Conservation (phyloP, 2,888 invertebrate species). For the Pollenia amentaria region DNA sequence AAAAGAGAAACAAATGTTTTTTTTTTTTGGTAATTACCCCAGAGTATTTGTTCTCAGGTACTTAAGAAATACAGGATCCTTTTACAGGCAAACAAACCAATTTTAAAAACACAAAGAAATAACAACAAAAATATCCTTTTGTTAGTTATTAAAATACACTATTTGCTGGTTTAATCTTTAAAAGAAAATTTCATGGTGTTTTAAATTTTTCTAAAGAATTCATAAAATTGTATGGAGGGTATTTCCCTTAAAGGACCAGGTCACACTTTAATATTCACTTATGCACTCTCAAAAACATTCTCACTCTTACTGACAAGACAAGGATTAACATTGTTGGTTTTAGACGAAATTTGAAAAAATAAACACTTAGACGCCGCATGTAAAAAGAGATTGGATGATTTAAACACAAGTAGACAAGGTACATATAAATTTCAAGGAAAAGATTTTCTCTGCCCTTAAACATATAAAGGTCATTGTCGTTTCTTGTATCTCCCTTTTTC, state of each 20-base stretch:
- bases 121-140: slow-evolving; percentile 4
- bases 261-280: slow-evolving; percentile 47
- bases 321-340: slow-evolving; percentile 45
- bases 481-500: background rate
- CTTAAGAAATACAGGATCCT: background rate
- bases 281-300: background rate
- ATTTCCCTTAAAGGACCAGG: slow-evolving; percentile 50
- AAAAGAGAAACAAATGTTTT: slow-evolving; percentile 20
- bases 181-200: slow-evolving; percentile 48
- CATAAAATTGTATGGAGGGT: slow-evolving; percentile 8
- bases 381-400: background rate
- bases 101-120: background rate
- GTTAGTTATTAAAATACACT: background rate
- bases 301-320: background rate
- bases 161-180: slow-evolving; percentile 43
- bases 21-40: slow-evolving; percentile 44
- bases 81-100: background rate
- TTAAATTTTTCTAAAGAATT: slow-evolving; percentile 44
- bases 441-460: background rate
- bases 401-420: background rate
- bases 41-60: slow-evolving; percentile 23
- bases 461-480: slow-evolving; percentile 49
- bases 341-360: slow-evolving; percentile 31
- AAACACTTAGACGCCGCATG: slow-evolving; percentile 40
- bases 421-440: background rate